Evolutionary conservation across 2,113 vertebrate genomes (phyloP), one percentile per base, ranked within the genome.

Genomic region (Alouatta palliata): DNA sequence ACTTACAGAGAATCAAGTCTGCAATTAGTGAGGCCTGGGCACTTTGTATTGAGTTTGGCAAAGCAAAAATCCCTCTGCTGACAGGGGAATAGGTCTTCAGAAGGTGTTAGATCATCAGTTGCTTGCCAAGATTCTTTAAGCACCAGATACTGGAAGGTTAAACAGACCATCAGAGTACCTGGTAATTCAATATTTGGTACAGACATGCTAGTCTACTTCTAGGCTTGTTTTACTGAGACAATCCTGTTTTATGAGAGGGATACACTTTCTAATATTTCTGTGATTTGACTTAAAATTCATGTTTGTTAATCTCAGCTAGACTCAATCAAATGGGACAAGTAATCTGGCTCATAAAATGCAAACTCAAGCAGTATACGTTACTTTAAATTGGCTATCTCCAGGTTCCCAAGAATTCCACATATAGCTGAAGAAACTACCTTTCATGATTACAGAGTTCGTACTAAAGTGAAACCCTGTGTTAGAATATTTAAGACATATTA

Each of bases 191-290:
- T 83, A 86, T 80, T 40, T 80, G 43, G 61, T 58, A 30, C 52
- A 92, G 92, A 76, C 79, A 25, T 79, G 52, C 14, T 16, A 86
- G 71, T 84, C 37, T 23, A 43, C 8, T 70, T 64, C 40, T 58
- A 71, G 43, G 49, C 40, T 95, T 91, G 37, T 85, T 95, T 97
- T 94, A 86, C 68, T 52, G 54, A 88, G 52, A 45, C 66, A 35
- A 86, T 16, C 11, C 96, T 94, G 66, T 89, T 94, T 94, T 86
- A 40, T 54, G 54, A 95, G 49, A 88, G 1, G 21, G 54, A 73
- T 75, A 84, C 23, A 85, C 82, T 88, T 97, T 97, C 88, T 97
- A 89, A 40, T 80, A 80, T 96, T 98, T 97, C 95, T 94, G 47
- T 81, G 75, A 37, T 40, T 88, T 95, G 17, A 94, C 27, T 91